Conservation (phyloP, 2,888 invertebrate genomes). For the Thereva unica region DNA sequence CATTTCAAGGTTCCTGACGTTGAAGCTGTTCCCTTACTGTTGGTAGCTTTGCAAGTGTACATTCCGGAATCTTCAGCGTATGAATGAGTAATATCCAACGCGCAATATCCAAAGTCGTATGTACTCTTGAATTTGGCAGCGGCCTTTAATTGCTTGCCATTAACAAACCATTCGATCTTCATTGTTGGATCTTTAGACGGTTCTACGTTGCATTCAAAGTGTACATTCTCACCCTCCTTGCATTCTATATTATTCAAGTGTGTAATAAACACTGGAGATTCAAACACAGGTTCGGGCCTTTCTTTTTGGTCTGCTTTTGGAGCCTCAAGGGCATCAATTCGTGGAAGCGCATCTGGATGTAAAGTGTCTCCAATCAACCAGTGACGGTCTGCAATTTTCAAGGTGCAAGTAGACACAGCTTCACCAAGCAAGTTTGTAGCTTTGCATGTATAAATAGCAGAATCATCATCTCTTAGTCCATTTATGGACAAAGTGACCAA, state of each 20-base stretch:
- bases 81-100: slow-evolving; percentile 83
- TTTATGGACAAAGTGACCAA: slow-evolving; percentile 90
- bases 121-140: slow-evolving; percentile 90
- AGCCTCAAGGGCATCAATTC: slow-evolving; percentile 84
- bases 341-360: slow-evolving; percentile 86
- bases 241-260: slow-evolving; percentile 90
- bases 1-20: slow-evolving; percentile 88
- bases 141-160: slow-evolving; percentile 84
- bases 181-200: slow-evolving; percentile 90
- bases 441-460: slow-evolving; percentile 93
- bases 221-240: slow-evolving; percentile 83
- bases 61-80: slow-evolving; percentile 93
- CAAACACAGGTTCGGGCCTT: slow-evolving; percentile 76
- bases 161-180: slow-evolving; percentile 92
- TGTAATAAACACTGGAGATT: slow-evolving; percentile 85
- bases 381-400: slow-evolving; percentile 86
- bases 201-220: slow-evolving; percentile 90
- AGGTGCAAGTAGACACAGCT: slow-evolving; percentile 88
- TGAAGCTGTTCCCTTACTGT: slow-evolving; percentile 85
- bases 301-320: slow-evolving; percentile 71
- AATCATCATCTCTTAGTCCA: slow-evolving; percentile 85
- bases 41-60: slow-evolving; percentile 87
- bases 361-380: slow-evolving; percentile 86
- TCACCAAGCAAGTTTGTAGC: slow-evolving; percentile 92
- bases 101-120: slow-evolving; percentile 95